Base-by-base conservation (phyloP, 2,888 invertebrate genomes). In the Zhengitettix transpicula region DNA sequence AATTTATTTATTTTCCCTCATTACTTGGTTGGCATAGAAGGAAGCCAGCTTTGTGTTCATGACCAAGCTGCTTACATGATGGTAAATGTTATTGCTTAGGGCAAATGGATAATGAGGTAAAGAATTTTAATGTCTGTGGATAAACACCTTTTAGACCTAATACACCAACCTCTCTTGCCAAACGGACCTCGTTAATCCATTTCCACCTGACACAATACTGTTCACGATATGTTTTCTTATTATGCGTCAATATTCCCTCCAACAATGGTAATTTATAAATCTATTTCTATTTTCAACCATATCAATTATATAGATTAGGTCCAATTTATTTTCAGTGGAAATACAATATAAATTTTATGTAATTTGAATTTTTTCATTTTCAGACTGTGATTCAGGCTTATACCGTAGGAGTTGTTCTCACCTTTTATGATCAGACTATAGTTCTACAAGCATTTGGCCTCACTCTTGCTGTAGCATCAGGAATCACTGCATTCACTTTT, bases 341-440 rank as follows among this genome's bases (percentile, higher is more conserved):
- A 14, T 47, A 52, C 44, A 14, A 56, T 8, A 15, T 14, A 15
- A 28, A 28, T 28, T 28, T 28, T 28, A 12, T 15, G 17, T 14
- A 42, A 12, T 51, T 15, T 12, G 44, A 56, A 56, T 57, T 55
- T 65, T 65, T 66, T 65, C 65, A 64, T 65, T 78, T 77, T n/a
- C 74, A 89, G 89, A 91, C 90, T 10, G 74, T 84, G 40, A 79
- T 87, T 52, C 84, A 90, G 74, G 84, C 90, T 0, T 85, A 86
- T 70, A 83, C 86, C 0, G 77, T 91, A 61, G 90, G 88, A 57
- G 84, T 87, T 28, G 74, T 89, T 15, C 87, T 89, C 10, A 85
- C 89, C 0, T 83, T 84, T 73, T 92, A 84, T 73, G 84, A 89
- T 65, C 82, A 84, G 40, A 73, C 77, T 12, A 77, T 88, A 52